A percentile compares a stretch with the other conserved stretches of the same genome.
Evolutionary conservation across 2,113 vertebrate species (phyloP).

Genomic region (human (Homo sapiens)): GRCh38 chr11:38558001-38558500

Average conservation of each 20-base stretch:
- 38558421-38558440: not conserved
- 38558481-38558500: not conserved
- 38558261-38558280: not conserved
- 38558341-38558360: not conserved
- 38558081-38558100: not conserved
- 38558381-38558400: not conserved
- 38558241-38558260: not conserved
- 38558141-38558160: not conserved
- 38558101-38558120: not conserved
- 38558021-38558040: not conserved
- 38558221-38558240: not conserved
- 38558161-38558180: not conserved
- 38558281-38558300: not conserved
- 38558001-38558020: not conserved
- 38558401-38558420: not conserved
- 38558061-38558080: not conserved
- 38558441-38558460: not conserved
- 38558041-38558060: not conserved
- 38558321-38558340: not conserved
- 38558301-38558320: not conserved
- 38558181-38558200: not conserved
- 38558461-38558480: not conserved
- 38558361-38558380: not conserved
- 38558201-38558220: not conserved
- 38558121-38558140: not conserved